Base-by-base conservation (phyloP, 2,797 vertebrate species). In the Halcyon smyrnensis region DNA sequence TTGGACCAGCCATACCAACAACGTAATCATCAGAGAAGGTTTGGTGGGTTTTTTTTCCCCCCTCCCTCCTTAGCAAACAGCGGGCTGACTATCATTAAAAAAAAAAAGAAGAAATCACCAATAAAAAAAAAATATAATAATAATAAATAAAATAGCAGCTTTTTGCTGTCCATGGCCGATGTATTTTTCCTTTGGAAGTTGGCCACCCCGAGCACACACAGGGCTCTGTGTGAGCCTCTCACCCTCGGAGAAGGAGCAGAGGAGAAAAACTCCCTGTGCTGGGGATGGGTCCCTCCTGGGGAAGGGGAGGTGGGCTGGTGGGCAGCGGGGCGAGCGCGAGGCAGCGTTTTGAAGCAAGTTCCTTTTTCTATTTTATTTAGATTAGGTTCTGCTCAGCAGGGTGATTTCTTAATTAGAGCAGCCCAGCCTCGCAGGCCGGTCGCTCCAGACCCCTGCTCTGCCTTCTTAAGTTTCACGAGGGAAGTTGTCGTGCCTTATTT, bases 401-500 rank as follows among this genome's bases (percentile, higher is more conserved):
- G 98, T 98, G 97, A 98, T 97, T 97, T 92, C 98, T 98, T 99
- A 98, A 98, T 98, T 98, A 98, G 98, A 97, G 97, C 94, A 43
- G 95, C 98, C 98, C 98, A 97, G 97, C 86, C 95, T 97, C 97
- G 98, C 98, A 96, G 98, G 98, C 98, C 98, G 97, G 97, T 88
- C 98, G 97, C 97, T 97, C 97, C 97, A 97, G 98, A 98, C 98
- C 98, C 98, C 93, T 97, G 97, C 97, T 97, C 96, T 98, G 97
- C 98, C 96, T 98, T 99, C 99, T 99, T 98, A 98, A 92, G 98
- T 99, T 99, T 99, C 99, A 97, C 46, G 84, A 97, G 98, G 99
- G 98, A 99, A 98, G 98, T 98, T 98, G 98, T 98, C 98, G 96
- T 98, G 95, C 97, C 97, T 97, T 93, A 98, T 98, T 99, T 99